Evolutionary conservation across 2,113 vertebrate genomes (phyloP), one percentile per base, ranked within the genome.

Genomic region (Pterocles orientalis): DNA sequence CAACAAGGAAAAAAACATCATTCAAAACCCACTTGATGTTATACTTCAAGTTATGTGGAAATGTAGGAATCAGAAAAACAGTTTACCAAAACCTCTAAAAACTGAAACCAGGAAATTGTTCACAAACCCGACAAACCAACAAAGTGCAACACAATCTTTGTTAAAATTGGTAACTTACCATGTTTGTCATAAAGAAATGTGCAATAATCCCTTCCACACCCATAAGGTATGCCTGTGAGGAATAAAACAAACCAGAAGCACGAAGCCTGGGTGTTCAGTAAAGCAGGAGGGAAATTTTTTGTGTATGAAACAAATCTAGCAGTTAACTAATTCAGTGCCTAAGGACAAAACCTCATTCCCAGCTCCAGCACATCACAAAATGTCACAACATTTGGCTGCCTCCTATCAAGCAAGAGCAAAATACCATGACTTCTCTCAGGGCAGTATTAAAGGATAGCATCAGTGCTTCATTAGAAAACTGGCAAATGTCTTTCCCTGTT

Each of bases 401-500:
- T 94, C 53, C 84, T 86, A 62, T 84, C 81, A 91, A 84, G 45
- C 33, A 84, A 81, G 64, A 88, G 64, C 56, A 84, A 95, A 96
- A 94, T 91, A 86, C 57, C 91, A 82, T 69, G 39, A 89, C 77
- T 95, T 95, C 84, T 95, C 93, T 89, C 81, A 94, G 91, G 88
- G 88, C 51, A 91, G 47, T 60, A 96, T 89, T 94, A 91, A 88
- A 95, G 77, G 45, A 84, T 53, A 82, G n/a, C 41, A 33, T 71
- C 69, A 85, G 45, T 19, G 36, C 34, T 95, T 85, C 0, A 0
- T 61, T 66, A 69, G 28, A 94, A 93, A 88, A 71, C 58, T 56
- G 47, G 71, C 28, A 88, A 81, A 86, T 19, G 25, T 70, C 76
- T 57, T 71, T 80, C 51, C 77, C 61, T 62, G 50, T 80, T 90